Evolutionary conservation across 1,140 invertebrate species (phyloP).

Genomic region (Asbolus verrucosus): DNA sequence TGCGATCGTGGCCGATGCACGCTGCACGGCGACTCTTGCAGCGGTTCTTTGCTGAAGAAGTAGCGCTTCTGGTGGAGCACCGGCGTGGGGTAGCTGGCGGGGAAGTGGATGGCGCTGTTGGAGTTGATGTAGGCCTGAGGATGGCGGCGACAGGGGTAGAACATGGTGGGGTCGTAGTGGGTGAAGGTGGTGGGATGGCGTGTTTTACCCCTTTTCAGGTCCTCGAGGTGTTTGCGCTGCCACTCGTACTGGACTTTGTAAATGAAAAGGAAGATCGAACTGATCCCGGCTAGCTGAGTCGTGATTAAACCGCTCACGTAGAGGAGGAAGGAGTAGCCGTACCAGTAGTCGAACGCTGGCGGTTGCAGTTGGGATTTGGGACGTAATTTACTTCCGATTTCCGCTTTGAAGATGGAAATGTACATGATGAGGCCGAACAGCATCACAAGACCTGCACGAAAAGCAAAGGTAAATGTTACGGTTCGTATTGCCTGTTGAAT

Average conservation of each 20-base stretch:
- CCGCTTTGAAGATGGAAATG: slow-evolving; percentile 91
- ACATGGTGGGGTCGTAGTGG: slow-evolving; percentile 58
- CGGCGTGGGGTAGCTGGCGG: slow-evolving; percentile 61
- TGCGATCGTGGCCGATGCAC: slow-evolving; percentile 66
- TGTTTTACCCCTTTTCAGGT: slow-evolving; percentile 57
- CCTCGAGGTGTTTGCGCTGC: slow-evolving; percentile 64
- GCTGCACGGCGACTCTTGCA: slow-evolving; percentile 64
- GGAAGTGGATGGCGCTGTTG: slow-evolving; percentile 66
- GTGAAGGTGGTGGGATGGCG: slow-evolving; percentile 59
- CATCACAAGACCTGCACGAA: slow-evolving; percentile 84
- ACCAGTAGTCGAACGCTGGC: slow-evolving; percentile 85
- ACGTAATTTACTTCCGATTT: slow-evolving; percentile 86
- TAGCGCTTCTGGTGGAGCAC: slow-evolving; percentile 55
- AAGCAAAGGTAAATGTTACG: slow-evolving; percentile 48
- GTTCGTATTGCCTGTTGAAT: too few species aligned
- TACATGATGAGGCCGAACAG: slow-evolving; percentile 91
- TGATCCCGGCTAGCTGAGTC: slow-evolving; percentile 85
- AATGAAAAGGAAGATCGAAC: slow-evolving; percentile 89
- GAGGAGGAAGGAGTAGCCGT: slow-evolving; percentile 88
- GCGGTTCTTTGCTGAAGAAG: slow-evolving; percentile 63
- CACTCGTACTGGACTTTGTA: slow-evolving; percentile 71
- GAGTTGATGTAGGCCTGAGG: slow-evolving; percentile 65
- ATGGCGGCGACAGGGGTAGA: slow-evolving; percentile 64
- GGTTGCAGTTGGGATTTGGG: slow-evolving; percentile 81
- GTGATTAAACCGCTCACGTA: slow-evolving; percentile 87